These are phyloP conservation scores for Drosophila chauvacae DNA, from an alignment of 1,140 invertebrate species.

Conservation along the genomic window DNA sequence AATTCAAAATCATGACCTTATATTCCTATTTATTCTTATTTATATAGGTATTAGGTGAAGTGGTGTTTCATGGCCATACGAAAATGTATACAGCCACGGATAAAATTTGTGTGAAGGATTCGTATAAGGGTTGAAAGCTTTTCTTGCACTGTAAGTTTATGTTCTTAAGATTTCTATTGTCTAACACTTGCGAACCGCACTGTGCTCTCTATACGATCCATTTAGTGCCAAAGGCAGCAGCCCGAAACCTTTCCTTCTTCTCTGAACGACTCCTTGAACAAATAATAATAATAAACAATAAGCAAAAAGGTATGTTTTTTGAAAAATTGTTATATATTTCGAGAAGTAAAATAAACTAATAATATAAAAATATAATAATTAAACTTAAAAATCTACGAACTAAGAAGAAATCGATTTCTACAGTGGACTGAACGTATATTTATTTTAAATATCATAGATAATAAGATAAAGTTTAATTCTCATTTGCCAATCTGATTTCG, in stretches of 20 bases:
- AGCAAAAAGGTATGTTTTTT: constrained; percentile 34
- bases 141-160: constrained; percentile 12
- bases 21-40: constrained; percentile 20
- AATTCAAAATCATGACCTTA: constrained; percentile 5
- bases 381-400: constrained; percentile 42
- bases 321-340: constrained; percentile 79
- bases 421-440: constrained; percentile 43
- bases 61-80: constrained; percentile 28
- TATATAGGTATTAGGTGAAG: constrained; percentile 12
- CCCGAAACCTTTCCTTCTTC: constrained; percentile 21
- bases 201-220: constrained; percentile 4
- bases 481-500: constrained; percentile 64
- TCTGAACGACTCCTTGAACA: not conserved
- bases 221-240: constrained; percentile 17
- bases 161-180: constrained; percentile 32
- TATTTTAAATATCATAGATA: constrained; percentile 46
- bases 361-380: constrained; percentile 63
- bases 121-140: constrained; percentile 1
- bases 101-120: constrained; percentile 19
- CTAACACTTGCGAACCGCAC: constrained; percentile 32
- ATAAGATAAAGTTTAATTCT: constrained; percentile 48
- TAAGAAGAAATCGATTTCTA: constrained; percentile 59
- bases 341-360: constrained; percentile 73
- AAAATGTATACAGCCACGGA: constrained; percentile 31
- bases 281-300: constrained; percentile 21